These are phyloP conservation scores for Oryzias sinensis DNA, from an alignment of 2,797 vertebrate species.

Conservation along the genomic window DNA sequence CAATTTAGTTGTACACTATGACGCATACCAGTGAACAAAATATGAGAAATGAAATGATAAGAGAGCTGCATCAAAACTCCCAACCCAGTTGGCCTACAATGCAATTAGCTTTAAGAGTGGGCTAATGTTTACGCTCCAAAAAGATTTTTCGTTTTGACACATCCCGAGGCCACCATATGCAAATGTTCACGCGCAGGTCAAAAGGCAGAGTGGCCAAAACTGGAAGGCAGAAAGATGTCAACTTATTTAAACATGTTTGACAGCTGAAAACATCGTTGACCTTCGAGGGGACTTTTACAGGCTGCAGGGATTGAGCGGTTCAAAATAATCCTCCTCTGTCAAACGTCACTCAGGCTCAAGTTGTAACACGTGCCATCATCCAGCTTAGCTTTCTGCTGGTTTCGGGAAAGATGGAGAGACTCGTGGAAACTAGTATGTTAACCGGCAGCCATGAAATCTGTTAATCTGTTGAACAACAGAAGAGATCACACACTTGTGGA, in stretches of 20 bases:
- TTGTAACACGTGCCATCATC: conserved; percentile 73
- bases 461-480: conserved; percentile 55
- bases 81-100: neutral
- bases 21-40: too few relatives aligned
- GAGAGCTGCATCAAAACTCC: too few relatives aligned
- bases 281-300: conserved; percentile 73
- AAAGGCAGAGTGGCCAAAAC: conserved; percentile 47
- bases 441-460: conserved; percentile 71
- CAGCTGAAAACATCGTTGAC: conserved; percentile 75
- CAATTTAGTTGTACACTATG: too few relatives aligned
- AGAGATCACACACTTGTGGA: conserved; percentile 72
- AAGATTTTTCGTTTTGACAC: conserved; percentile 22
- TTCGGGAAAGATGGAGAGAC: conserved; percentile 56
- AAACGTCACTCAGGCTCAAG: conserved; percentile 80
- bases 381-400: conserved; percentile 73
- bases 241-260: conserved; percentile 69
- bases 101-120: neutral
- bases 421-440: conserved; percentile 69
- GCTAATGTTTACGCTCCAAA: conserved; percentile 5
- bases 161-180: conserved; percentile 52
- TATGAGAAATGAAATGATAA: too few relatives aligned
- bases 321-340: conserved; percentile 78
- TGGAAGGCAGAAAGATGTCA: conserved; percentile 55
- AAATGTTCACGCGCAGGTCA: conserved; percentile 59
- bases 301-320: conserved; percentile 72